Evolutionary conservation across 2,797 vertebrate species (phyloP), one percentile per base, ranked within the genome.

Genomic region (Anabas testudineus): DNA sequence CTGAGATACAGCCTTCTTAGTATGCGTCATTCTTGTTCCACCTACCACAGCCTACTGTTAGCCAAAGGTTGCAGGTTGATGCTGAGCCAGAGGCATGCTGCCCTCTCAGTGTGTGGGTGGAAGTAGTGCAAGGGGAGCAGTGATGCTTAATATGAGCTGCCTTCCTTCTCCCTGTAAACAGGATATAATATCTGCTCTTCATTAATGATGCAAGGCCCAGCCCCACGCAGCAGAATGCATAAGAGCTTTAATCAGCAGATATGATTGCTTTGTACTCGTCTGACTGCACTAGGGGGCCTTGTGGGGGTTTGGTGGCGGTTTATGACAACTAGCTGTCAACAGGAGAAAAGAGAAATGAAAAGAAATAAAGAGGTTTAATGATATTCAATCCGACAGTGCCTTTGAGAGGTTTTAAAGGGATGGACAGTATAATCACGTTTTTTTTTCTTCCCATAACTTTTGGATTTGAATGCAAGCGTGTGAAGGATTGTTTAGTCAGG

Each of bases 241-340:
- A 95, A 93, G 90, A 93, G 94, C 93, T 93, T 95, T 94, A 95
- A 94, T 96, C 93, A 94, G 91, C 92, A 95, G 94, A 90, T 93
- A 94, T 93, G 91, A 95, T 95, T 94, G 91, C 90, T 94, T 91
- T 94, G 85, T 93, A 91, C 93, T 93, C 78, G 81, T 93, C 91
- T 90, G 87, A 86, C 93, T 92, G 73, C 82, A 82, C 93, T 66
- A 85, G 74, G 82, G 39, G 85, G 86, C 92, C 88, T 84, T 75
- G 65, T 60, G 81, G 90, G 89, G 82, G 84, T 91, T 92, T 85
- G 56, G 67, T 84, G 82, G 75, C 56, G 67, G 80, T 92, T 92
- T 90, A 89, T 91, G 86, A 91, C 88, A 88, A 89, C 90, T 85
- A 84, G 73, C 87, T 92, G 84, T 87, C 75, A 77, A 89, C 84